A percentile compares a stretch with the other conserved stretches of the same genome.
Conservation (phyloP, 2,888 invertebrate genomes). For the Epirrita christyi region DNA sequence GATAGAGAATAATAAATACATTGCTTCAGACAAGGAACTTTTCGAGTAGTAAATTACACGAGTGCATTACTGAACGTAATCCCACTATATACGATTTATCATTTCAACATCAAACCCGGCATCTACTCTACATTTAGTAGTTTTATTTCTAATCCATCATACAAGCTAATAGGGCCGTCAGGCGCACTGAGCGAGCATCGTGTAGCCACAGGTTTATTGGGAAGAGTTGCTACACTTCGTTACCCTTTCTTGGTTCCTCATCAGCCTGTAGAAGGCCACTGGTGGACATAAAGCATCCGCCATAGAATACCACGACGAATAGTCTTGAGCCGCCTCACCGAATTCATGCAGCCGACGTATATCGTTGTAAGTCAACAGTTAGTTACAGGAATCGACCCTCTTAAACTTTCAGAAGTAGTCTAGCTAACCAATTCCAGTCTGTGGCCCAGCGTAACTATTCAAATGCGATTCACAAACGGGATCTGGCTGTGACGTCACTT, state of each 20-base stretch:
- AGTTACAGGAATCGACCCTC: too few relatives aligned
- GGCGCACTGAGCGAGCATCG: slow-evolving; percentile 37
- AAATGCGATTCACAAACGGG: slow-evolving; percentile 56
- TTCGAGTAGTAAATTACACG: slow-evolving; percentile 17
- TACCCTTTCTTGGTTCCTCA: not conserved
- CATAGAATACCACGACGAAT: too few relatives aligned
- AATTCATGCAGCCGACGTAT: too few relatives aligned
- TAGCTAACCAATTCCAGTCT: slow-evolving; percentile 9
- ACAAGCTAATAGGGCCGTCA: slow-evolving; percentile 39
- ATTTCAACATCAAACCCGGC: slow-evolving; percentile 26
- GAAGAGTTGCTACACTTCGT: slow-evolving; percentile 6
- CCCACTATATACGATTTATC: slow-evolving; percentile 20
- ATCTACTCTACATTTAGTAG: slow-evolving; percentile 25
- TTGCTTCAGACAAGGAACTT: not conserved
- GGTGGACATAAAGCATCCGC: too few relatives aligned
- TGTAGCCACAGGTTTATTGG: slow-evolving; percentile 14
- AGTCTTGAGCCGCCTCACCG: too few relatives aligned
- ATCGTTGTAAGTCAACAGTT: too few relatives aligned
- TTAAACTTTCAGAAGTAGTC: not conserved
- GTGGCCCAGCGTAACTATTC: slow-evolving; percentile 35
- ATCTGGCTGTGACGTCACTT: slow-evolving; percentile 73
- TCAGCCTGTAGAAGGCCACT: not conserved
- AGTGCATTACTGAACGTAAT: slow-evolving; percentile 13
- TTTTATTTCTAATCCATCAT: slow-evolving; percentile 44
- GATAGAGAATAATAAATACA: too few relatives aligned